These are phyloP conservation scores for Tricholauxania praeusta DNA, from an alignment of 2,888 invertebrate species.

Conservation along the genomic window DNA sequence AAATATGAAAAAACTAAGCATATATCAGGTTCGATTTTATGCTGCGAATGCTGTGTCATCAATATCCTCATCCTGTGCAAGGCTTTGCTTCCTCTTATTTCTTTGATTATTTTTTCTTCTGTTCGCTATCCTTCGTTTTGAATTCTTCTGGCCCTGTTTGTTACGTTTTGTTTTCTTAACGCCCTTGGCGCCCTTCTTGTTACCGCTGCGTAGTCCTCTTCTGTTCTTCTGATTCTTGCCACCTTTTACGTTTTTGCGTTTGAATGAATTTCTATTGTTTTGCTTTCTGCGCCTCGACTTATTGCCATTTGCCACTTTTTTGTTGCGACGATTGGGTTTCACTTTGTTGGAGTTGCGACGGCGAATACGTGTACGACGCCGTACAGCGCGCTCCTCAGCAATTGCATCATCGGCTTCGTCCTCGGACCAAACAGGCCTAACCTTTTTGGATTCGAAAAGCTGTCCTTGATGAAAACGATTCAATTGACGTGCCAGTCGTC, in stretches of 20 bases:
- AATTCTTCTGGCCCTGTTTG: background rate
- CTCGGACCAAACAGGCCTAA: background rate
- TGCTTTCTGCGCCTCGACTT: constrained; percentile 22
- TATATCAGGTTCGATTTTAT: too few species aligned
- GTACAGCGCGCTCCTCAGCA: constrained; percentile 49
- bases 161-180: background rate
- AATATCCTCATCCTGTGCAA: background rate
- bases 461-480: constrained; percentile 39
- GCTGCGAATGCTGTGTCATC: background rate
- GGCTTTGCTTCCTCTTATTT: background rate
- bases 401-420: constrained; percentile 31
- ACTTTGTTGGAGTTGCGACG: constrained; percentile 45
- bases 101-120: background rate
- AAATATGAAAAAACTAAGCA: background rate
- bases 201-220: constrained; percentile 11
- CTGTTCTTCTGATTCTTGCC: constrained; percentile 3
- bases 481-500: constrained; percentile 46
- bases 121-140: background rate
- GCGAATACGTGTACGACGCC: constrained; percentile 49
- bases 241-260: constrained; percentile 19
- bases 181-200: background rate
- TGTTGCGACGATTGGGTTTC: constrained; percentile 37
- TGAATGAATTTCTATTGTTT: constrained; percentile 21
- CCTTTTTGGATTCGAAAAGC: background rate
- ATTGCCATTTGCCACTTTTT: constrained; percentile 40